phyloP scores from a whole-genome alignment of 2,797 vertebrate genomes.

The Molossus molossus region DNA sequence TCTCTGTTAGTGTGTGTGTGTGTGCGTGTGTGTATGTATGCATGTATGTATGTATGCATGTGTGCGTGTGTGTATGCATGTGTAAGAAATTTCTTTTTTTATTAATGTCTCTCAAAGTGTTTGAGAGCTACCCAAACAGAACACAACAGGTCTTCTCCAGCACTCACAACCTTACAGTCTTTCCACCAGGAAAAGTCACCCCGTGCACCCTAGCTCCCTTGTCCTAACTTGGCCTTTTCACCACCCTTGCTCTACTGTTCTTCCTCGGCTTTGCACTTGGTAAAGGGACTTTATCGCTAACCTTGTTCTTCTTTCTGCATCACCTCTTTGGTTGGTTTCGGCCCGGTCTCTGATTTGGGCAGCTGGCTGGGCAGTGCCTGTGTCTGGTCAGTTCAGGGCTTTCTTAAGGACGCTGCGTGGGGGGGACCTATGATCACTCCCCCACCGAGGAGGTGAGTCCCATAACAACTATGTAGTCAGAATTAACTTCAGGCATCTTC shows the following conservation, averaged over 20 bases:
- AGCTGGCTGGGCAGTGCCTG: neutral
- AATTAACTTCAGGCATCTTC: neutral
- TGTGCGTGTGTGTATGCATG: neutral
- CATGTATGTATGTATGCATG: neutral
- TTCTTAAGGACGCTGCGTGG: neutral
- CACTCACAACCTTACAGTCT: neutral
- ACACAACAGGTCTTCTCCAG: neutral
- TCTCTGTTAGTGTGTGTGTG: neutral
- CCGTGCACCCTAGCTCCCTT: neutral
- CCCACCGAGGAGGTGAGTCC: neutral
- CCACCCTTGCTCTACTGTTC: neutral
- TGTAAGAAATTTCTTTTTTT: neutral
- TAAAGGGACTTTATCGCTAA: neutral
- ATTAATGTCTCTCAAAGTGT: neutral
- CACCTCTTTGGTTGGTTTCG: neutral
- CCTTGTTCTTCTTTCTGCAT: neutral
- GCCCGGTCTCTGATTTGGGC: neutral
- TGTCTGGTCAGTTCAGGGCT: neutral
- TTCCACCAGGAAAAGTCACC: neutral
- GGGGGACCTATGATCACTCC: neutral
- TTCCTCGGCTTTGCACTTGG: neutral
- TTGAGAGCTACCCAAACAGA: neutral
- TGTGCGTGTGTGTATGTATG: neutral
- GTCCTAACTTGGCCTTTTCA: neutral
- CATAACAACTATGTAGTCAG: neutral